Percentiles rank a stretch among this genome's conserved stretches.
These are phyloP conservation scores for Rugalucina vietnamica DNA, from an alignment of 2,888 invertebrate species.

Conservation along the genomic window DNA sequence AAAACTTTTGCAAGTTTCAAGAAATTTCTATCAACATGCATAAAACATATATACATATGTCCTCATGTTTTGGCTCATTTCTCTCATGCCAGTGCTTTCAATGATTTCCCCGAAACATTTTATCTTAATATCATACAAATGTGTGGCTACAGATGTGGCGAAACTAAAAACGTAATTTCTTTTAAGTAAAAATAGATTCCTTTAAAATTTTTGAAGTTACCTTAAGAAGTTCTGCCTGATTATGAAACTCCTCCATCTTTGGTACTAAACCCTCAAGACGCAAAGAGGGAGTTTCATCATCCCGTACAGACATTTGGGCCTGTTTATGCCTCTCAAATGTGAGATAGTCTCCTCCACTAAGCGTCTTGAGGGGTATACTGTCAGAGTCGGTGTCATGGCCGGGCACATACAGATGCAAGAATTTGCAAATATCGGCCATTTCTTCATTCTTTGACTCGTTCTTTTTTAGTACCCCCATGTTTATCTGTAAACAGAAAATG, in stretches of 20 bases:
- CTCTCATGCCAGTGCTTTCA: no score
- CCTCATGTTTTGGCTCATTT: no score
- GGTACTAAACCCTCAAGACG: slow-evolving; percentile 38
- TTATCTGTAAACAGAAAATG: slow-evolving; percentile 15
- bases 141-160: no score
- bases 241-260: slow-evolving; percentile 51
- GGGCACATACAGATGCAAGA: slow-evolving; percentile 43
- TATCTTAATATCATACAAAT: no score
- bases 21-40: no score
- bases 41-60: no score
- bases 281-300: slow-evolving; percentile 34
- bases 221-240: slow-evolving; percentile 36
- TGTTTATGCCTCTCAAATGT: slow-evolving; percentile 30
- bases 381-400: slow-evolving; percentile 22
- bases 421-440: slow-evolving; percentile 39
- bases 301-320: slow-evolving; percentile 22
- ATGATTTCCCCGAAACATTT: no score
- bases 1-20: no score
- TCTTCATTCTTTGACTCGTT: slow-evolving; percentile 41
- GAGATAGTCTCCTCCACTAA: slow-evolving; percentile 39
- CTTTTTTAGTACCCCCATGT: slow-evolving; percentile 45
- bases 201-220: no score
- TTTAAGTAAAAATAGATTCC: no score
- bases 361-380: slow-evolving; percentile 18
- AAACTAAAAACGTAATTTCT: no score